These are phyloP conservation scores for Gerris buenoi DNA, from an alignment of 1,140 invertebrate genomes.

Conservation along the genomic window DNA sequence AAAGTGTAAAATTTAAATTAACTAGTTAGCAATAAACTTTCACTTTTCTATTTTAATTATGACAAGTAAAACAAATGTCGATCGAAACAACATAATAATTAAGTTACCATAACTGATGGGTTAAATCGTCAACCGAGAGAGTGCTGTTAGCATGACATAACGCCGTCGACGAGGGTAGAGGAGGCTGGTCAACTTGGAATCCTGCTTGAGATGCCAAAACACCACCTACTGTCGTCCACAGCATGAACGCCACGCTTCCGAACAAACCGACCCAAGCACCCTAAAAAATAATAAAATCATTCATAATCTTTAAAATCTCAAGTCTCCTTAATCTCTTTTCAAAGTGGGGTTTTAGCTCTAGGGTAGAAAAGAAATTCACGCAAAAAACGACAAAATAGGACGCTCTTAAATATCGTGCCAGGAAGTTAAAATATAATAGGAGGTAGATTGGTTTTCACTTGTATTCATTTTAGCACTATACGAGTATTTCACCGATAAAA, in stretches of 20 bases:
- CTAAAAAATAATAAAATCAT: too few species aligned
- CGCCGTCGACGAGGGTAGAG: background rate
- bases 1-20: background rate
- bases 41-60: background rate
- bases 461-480: too few species aligned
- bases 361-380: too few species aligned
- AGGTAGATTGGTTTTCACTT: too few species aligned
- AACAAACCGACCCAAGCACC: slow-evolving; percentile 3
- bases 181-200: background rate
- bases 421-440: too few species aligned
- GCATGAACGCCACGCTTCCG: background rate
- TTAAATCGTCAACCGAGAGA: background rate
- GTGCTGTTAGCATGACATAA: background rate
- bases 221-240: slow-evolving; percentile 3
- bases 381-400: too few species aligned
- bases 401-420: too few species aligned
- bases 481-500: too few species aligned
- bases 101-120: background rate
- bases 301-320: too few species aligned
- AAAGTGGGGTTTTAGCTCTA: too few species aligned
- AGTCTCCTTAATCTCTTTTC: too few species aligned
- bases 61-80: background rate
- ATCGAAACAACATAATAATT: background rate
- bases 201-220: background rate
- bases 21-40: background rate